Percentiles rank a stretch among this genome's conserved stretches.
Conservation (phyloP, 2,888 invertebrate genomes). For the Sphaerophoria rueppellii region DNA sequence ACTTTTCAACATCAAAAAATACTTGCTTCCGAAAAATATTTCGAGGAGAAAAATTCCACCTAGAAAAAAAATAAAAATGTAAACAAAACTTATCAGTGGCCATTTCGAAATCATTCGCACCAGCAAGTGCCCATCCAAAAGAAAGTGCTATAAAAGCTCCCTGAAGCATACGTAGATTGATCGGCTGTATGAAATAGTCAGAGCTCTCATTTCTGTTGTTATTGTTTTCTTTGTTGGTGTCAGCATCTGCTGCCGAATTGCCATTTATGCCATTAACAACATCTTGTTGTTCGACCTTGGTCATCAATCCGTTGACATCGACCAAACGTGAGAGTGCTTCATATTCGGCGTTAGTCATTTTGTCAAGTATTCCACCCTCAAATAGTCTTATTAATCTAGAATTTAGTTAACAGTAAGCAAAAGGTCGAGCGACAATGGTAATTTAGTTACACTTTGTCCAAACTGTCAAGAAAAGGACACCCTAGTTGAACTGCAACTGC, state of each 20-base stretch:
- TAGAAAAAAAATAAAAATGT: not conserved
- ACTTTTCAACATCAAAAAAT: not conserved
- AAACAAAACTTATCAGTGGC: not conserved
- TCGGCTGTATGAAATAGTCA: slow-evolving; percentile 83
- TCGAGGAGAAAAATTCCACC: slow-evolving; percentile 51
- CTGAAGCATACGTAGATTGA: slow-evolving; percentile 88
- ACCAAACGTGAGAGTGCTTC: slow-evolving; percentile 86
- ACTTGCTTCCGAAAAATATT: slow-evolving; percentile 31
- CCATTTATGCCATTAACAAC: slow-evolving; percentile 20
- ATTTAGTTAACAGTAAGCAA: not conserved
- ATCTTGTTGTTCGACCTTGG: slow-evolving; percentile 44
- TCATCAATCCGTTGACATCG: slow-evolving; percentile 76
- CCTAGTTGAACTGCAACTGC: slow-evolving; percentile 90
- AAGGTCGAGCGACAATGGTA: not conserved
- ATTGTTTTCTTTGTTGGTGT: slow-evolving; percentile 43
- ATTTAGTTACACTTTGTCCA: slow-evolving; percentile 86
- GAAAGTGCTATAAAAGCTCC: slow-evolving; percentile 88
- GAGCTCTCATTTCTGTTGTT: slow-evolving; percentile 69
- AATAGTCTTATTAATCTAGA: slow-evolving; percentile 87
- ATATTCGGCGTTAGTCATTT: slow-evolving; percentile 90
- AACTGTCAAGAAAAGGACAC: slow-evolving; percentile 88
- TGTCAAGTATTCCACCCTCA: slow-evolving; percentile 89
- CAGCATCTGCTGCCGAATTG: slow-evolving; percentile 15
- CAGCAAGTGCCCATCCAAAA: slow-evolving; percentile 85
- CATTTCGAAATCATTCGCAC: slow-evolving; percentile 72